These are phyloP conservation scores for Scaptomyza montana DNA, from an alignment of 1,140 invertebrate species.

Conservation along the genomic window DNA sequence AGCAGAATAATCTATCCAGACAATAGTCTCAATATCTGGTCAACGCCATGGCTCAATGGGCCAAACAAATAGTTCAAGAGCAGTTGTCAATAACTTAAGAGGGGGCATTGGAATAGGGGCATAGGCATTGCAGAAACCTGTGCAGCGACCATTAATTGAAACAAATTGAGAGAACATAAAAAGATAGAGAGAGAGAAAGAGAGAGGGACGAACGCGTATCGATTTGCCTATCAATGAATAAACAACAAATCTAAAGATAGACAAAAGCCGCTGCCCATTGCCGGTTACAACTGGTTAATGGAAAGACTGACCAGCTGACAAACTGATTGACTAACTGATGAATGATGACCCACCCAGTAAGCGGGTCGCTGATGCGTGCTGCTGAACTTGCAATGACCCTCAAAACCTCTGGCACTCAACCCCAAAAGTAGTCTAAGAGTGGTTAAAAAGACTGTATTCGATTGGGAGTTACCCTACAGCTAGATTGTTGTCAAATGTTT, in stretches of 20 bases:
- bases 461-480: not conserved
- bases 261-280: constrained; percentile 45
- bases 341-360: constrained; percentile 29
- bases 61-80: constrained; percentile 47
- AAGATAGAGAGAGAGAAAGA: not conserved
- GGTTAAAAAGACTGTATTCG: not conserved
- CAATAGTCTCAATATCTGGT: constrained; percentile 55
- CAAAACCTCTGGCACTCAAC: constrained; percentile 18
- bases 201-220: constrained; percentile 56
- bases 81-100: constrained; percentile 46
- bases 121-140: constrained; percentile 36
- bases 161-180: constrained; percentile 66
- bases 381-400: constrained; percentile 45
- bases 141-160: constrained; percentile 70
- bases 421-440: not conserved
- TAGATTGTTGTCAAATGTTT: too few species aligned
- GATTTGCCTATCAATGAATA: constrained; percentile 70
- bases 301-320: constrained; percentile 1
- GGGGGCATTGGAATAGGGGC: too few species aligned
- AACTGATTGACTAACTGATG: constrained; percentile 1
- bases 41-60: constrained; percentile 18
- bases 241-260: constrained; percentile 45
- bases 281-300: constrained; percentile 63
- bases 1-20: constrained; percentile 28
- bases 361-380: constrained; percentile 52